Percentiles rank a stretch among this genome's conserved stretches.
Evolutionary conservation across 2,797 vertebrate species (phyloP).

Genomic region (Tadarida brasiliensis): DNA sequence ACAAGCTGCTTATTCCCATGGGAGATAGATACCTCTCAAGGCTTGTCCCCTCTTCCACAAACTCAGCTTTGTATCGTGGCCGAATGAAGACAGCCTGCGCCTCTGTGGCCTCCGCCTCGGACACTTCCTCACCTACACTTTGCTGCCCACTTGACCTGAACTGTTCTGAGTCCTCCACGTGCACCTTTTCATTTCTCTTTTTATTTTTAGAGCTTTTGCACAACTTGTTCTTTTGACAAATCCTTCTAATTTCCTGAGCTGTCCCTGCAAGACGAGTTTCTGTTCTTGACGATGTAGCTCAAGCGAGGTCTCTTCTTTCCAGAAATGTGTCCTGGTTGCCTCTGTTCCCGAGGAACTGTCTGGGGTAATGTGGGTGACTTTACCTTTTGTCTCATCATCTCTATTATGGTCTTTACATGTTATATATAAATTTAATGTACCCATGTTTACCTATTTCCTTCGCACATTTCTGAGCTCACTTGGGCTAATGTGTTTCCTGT

Average conservation of each 20-base stretch:
- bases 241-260: neutral
- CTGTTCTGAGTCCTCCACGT: neutral
- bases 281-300: neutral
- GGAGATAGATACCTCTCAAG: neutral
- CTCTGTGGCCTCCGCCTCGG: neutral
- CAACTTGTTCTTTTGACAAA: neutral
- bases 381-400: neutral
- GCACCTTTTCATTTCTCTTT: neutral
- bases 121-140: neutral
- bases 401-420: neutral
- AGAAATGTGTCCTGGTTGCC: neutral
- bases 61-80: neutral
- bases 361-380: neutral
- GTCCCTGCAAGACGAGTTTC: neutral
- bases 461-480: neutral
- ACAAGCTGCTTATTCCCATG: neutral
- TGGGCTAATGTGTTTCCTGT: neutral
- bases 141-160: too few species aligned
- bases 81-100: accelerated
- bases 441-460: neutral
- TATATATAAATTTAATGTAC: neutral
- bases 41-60: accelerated
- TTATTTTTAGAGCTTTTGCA: neutral
- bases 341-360: neutral
- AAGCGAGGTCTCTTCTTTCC: neutral